Conservation (phyloP, 2,113 vertebrate species). For the Gambusia holbrooki region DNA sequence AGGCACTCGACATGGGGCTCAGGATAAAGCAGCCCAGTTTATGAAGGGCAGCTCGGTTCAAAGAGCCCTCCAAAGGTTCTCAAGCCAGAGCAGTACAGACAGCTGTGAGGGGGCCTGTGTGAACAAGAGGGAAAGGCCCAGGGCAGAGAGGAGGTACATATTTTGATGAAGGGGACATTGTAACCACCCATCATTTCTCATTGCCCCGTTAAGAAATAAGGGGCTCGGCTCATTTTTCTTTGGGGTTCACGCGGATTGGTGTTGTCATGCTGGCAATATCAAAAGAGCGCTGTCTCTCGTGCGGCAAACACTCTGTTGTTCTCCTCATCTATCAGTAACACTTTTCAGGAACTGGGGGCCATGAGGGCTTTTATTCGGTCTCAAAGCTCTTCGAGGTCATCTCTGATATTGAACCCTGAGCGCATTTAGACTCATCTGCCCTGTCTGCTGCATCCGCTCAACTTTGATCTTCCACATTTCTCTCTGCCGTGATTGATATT, state of each 20-base stretch:
- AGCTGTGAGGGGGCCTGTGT: slow-evolving; percentile 52
- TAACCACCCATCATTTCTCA: slow-evolving; percentile 74
- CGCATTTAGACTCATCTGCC: slow-evolving; percentile 38
- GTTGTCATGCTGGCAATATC: slow-evolving; percentile 18
- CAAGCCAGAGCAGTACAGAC: slow-evolving; percentile 52
- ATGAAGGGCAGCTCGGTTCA: slow-evolving; percentile 42
- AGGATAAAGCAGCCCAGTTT: slow-evolving; percentile 50
- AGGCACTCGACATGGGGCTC: slow-evolving; percentile 57
- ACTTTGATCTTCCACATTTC: slow-evolving; percentile 72
- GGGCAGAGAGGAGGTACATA: slow-evolving; percentile 56
- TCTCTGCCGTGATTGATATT: slow-evolving; percentile 58
- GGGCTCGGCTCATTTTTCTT: slow-evolving; percentile 58
- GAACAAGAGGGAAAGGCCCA: slow-evolving; percentile 46
- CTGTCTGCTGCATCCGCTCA: slow-evolving; percentile 8
- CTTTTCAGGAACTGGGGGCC: slow-evolving; percentile 22
- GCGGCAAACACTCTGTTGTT: slow-evolving; percentile 18
- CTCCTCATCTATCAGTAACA: slow-evolving; percentile 47
- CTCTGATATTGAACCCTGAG: slow-evolving; percentile 30
- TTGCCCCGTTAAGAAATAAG: slow-evolving; percentile 65
- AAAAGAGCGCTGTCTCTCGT: slow-evolving; percentile 10
- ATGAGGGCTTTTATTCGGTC: slow-evolving; percentile 19
- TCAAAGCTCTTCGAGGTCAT: slow-evolving; percentile 45
- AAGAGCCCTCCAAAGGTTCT: slow-evolving; percentile 58
- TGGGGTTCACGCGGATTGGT: slow-evolving; percentile 28
- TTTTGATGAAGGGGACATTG: slow-evolving; percentile 72